Evolutionary conservation across 2,797 vertebrate genomes (phyloP), one percentile per base, ranked within the genome.

Genomic region (Spinus olivaceus): DNA sequence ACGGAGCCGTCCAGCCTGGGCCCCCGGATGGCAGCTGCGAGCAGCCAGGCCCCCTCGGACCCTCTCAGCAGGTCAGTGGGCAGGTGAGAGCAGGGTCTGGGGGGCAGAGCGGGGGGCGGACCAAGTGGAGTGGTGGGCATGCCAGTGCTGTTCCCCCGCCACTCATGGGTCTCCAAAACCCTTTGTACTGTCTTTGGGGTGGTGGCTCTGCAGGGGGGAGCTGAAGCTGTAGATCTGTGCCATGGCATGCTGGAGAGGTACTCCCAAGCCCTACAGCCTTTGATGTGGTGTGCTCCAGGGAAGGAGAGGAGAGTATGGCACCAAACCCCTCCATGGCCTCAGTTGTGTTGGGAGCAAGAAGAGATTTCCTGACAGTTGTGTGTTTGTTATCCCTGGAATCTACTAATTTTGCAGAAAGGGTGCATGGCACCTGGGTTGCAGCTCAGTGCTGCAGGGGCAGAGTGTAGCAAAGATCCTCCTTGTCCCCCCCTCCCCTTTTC

Each of bases 11-110:
- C 60, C 35, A 93, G 93, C 54, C 73, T 87, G 81, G 39, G 35
- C 91, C 95, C 96, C 15, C 3, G 84, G 96, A 97, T 97, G 94
- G 86, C 86, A 7, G 86, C 81, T 9, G 54, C 44, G 74, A 89
- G 49, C 61, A 96, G 96, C 95, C 39, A 78, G 89, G 86, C 27
- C 86, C 90, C 69, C 63, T 84, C 81, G 44, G 50, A 92, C 76
- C 94, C 96, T 92, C 82, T 95, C 97, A 97, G 82, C 96, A 98
- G 97, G 97, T 98, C 96, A 97, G 97, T 97, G 95, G 94, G 93
- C 92, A 86, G 95, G 74, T 57, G 81, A 86, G 76, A 82, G 77
- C 72, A 32, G 69, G 88, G 85, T 79, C 3, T 14, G 25, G 70
- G 61, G 79, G 86, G 74, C 73, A 81, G 85, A 87, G 18, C 2